These are phyloP conservation scores for Diabrotica virgifera DNA, from an alignment of 1,140 invertebrate genomes.

Conservation along the genomic window DNA sequence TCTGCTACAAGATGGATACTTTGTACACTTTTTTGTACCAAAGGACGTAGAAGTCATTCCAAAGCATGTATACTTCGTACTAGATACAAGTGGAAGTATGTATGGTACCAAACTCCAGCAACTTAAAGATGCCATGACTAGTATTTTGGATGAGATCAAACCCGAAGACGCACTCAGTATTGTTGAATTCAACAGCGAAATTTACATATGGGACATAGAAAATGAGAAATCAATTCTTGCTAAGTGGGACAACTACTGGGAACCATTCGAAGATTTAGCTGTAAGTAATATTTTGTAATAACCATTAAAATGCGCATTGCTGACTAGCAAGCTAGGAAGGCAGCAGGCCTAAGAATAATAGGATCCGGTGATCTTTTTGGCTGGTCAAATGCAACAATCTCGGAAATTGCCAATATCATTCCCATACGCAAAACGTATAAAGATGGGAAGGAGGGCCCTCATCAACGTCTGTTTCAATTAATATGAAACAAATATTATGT, in stretches of 20 bases:
- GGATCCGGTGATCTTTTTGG: no score
- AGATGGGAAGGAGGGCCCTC: no score
- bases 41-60: slow-evolving; percentile 55
- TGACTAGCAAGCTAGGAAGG: no score
- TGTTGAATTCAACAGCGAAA: slow-evolving; percentile 57
- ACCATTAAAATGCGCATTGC: no score
- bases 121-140: slow-evolving; percentile 64
- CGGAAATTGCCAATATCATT: no score
- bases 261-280: slow-evolving; percentile 5
- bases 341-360: no score
- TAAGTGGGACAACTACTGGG: background rate
- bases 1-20: slow-evolving; percentile 68
- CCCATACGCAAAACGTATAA: no score
- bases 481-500: no score
- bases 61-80: slow-evolving; percentile 68
- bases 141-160: slow-evolving; percentile 61
- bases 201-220: slow-evolving; percentile 39
- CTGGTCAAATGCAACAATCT: no score
- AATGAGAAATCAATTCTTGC: slow-evolving; percentile 5
- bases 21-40: slow-evolving; percentile 72
- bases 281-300: background rate
- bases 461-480: no score
- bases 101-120: slow-evolving; percentile 61
- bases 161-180: slow-evolving; percentile 65
- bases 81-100: slow-evolving; percentile 72